Evolutionary conservation across 2,113 vertebrate genomes (phyloP).

Genomic region (Takifugu flavidus): DNA sequence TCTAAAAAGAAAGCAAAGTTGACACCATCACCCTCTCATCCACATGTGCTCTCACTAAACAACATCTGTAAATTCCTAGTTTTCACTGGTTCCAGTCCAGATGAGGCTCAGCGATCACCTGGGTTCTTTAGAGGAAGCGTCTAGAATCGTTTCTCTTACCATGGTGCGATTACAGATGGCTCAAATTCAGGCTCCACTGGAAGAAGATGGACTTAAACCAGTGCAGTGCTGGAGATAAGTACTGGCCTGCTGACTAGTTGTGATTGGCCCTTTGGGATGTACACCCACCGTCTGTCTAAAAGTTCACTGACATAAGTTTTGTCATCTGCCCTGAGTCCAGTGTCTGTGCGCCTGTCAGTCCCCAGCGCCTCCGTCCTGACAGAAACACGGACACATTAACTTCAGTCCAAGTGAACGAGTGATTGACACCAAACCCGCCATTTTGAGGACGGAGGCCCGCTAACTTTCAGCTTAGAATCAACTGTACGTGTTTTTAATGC

Average conservation of each 20-base stretch:
- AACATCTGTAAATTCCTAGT: not conserved
- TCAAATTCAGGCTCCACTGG: slow-evolving; percentile 15
- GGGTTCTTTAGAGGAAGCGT: not conserved
- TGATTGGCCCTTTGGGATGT: slow-evolving; percentile 69
- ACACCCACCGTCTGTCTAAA: slow-evolving; percentile 66
- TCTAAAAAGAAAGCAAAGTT: slow-evolving; percentile 61
- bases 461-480: too few relatives aligned
- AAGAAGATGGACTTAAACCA: slow-evolving; percentile 47
- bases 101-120: not conserved
- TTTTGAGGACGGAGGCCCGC: too few relatives aligned
- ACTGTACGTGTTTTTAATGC: too few relatives aligned
- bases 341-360: slow-evolving; percentile 1
- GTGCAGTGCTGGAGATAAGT: slow-evolving; percentile 51
- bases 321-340: slow-evolving; percentile 17
- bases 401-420: too few relatives aligned
- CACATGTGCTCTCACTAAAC: slow-evolving; percentile 1
- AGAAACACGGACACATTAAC: not conserved
- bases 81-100: not conserved
- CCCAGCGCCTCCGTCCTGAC: not conserved
- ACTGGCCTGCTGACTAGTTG: slow-evolving; percentile 48
- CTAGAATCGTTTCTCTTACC: slow-evolving; percentile 60
- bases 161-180: slow-evolving; percentile 55
- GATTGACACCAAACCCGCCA: too few relatives aligned
- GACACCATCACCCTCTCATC: slow-evolving; percentile 8
- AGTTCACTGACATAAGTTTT: slow-evolving; percentile 7